phyloP scores from a whole-genome alignment of 2,797 vertebrate genomes.

The Astyanax mexicanus region DNA sequence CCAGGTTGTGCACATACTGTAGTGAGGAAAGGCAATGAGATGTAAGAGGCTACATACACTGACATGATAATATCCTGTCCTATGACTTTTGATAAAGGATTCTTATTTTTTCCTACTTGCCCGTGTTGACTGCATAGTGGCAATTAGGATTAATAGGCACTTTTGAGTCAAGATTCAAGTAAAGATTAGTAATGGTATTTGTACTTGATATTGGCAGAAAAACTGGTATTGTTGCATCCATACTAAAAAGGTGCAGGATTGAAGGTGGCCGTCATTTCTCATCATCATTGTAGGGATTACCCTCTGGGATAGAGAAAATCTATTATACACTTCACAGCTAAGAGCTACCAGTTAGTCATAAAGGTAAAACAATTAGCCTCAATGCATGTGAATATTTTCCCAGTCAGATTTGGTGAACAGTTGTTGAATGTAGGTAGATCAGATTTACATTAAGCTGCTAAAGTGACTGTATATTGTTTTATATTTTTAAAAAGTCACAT shows the following conservation, averaged over 20 bases:
- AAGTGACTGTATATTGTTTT: slow-evolving; percentile 5
- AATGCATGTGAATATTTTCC: slow-evolving; percentile 11
- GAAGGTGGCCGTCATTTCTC: slow-evolving; percentile 11
- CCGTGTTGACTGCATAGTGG: too few species aligned
- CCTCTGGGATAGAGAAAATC: slow-evolving; percentile 17
- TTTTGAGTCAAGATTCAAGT: too few species aligned
- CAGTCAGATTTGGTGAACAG: slow-evolving; percentile 14
- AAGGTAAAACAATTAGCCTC: slow-evolving; percentile 19
- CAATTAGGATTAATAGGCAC: too few species aligned
- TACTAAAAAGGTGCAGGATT: slow-evolving; percentile 12
- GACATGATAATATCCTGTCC: too few species aligned
- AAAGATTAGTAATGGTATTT: too few species aligned
- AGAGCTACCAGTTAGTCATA: slow-evolving; percentile 11
- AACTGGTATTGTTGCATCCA: too few species aligned
- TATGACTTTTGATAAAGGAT: too few species aligned
- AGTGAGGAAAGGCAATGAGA: too few species aligned
- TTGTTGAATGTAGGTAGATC: too few species aligned
- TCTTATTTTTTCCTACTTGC: too few species aligned
- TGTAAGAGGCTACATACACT: too few species aligned
- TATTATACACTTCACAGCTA: slow-evolving; percentile 28
- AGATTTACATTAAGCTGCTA: neutral
- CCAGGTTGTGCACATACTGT: neutral
- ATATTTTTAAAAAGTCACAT: neutral
- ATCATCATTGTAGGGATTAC: slow-evolving; percentile 9
- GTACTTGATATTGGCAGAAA: too few species aligned